Conservation (phyloP, 1,140 invertebrate genomes). For the Drosophila elegans region DNA sequence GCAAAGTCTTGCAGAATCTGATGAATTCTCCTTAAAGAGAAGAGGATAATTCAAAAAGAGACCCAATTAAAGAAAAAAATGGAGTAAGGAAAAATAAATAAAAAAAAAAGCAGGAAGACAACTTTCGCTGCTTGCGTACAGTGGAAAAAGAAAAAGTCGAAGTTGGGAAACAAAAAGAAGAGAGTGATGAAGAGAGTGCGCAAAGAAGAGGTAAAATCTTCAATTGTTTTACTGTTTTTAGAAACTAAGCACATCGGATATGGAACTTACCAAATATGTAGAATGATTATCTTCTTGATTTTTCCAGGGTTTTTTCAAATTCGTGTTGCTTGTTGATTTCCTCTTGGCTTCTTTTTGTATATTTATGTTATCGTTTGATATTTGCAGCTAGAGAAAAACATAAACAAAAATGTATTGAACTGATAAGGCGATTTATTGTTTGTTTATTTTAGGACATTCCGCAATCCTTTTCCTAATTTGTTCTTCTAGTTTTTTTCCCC, state of each 20-base stretch:
- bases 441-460: slow-evolving; percentile 24
- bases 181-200: slow-evolving; percentile 17
- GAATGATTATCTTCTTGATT: background rate
- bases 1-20: slow-evolving; percentile 2
- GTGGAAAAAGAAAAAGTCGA: slow-evolving; percentile 51
- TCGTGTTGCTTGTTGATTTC: slow-evolving; percentile 4
- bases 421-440: slow-evolving; percentile 13
- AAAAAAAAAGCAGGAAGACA: slow-evolving; percentile 60
- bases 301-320: background rate
- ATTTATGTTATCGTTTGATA: slow-evolving; percentile 29
- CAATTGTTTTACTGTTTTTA: slow-evolving; percentile 28
- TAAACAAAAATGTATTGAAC: background rate
- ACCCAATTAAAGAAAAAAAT: slow-evolving; percentile 1
- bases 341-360: slow-evolving; percentile 6
- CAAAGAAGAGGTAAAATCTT: slow-evolving; percentile 14
- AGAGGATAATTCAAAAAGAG: slow-evolving; percentile 3
- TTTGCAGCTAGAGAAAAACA: slow-evolving; percentile 20
- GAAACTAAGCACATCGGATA: slow-evolving; percentile 27
- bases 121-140: slow-evolving; percentile 75
- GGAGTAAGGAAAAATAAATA: slow-evolving; percentile 9
- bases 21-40: slow-evolving; percentile 13
- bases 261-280: slow-evolving; percentile 29
- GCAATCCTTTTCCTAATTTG: slow-evolving; percentile 15
- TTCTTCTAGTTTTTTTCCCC: background rate
- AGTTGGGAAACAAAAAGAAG: slow-evolving; percentile 8